phyloP scores from a whole-genome alignment of 2,113 vertebrate genomes.

The Tamias sibiricus region DNA sequence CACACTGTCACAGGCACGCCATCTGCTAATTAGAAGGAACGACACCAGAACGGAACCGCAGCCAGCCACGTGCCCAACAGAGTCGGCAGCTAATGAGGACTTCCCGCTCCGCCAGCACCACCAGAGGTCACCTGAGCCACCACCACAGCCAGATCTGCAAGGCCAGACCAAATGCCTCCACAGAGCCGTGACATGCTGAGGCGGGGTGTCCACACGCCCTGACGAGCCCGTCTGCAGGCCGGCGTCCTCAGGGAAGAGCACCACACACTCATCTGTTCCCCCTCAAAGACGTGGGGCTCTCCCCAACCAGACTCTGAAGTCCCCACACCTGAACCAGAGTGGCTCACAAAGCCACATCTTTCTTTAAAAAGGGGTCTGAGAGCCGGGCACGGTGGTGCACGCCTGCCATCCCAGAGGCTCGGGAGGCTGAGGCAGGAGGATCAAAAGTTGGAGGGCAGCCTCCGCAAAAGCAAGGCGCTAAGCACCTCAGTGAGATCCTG shows the following conservation, averaged over 20 bases:
- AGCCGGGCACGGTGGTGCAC: no score
- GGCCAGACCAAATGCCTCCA: not conserved
- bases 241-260: not conserved
- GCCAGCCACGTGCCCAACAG: slow-evolving; percentile 72
- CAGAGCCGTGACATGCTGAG: not conserved
- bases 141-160: not conserved
- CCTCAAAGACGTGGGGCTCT: not conserved
- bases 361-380: not conserved
- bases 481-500: no score
- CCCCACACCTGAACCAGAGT: not conserved
- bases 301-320: not conserved
- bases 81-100: slow-evolving; percentile 74
- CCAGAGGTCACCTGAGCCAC: slow-evolving; percentile 64
- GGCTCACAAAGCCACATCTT: not conserved
- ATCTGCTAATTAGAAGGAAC: slow-evolving; percentile 78
- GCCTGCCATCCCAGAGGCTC: no score
- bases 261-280: not conserved
- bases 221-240: not conserved
- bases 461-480: no score
- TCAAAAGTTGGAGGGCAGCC: no score
- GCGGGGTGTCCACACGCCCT: not conserved
- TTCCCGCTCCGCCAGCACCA: slow-evolving; percentile 65
- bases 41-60: slow-evolving; percentile 50
- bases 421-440: no score
- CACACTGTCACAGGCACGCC: no score